Conservation (phyloP, 2,797 vertebrate genomes). For the Phrynocephalus vlangalii region DNA sequence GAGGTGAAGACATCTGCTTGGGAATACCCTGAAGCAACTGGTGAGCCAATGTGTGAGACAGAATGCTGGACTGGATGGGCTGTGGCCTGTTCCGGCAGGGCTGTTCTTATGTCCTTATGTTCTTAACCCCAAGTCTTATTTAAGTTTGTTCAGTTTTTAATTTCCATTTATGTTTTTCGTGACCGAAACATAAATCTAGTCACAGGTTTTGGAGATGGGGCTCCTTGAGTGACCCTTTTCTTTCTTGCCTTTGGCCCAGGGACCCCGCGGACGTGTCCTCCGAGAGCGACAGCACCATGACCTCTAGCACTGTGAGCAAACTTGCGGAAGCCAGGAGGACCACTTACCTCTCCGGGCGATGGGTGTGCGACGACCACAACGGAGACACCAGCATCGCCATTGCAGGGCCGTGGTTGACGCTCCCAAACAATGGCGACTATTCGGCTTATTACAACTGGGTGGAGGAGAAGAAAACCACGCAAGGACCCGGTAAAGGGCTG, state of each 20-base stretch:
- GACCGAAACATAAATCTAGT: too few relatives aligned
- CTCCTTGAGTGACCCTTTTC: background rate
- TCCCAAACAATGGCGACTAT: constrained; percentile 96
- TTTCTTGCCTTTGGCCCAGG: constrained; percentile 70
- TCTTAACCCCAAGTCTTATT: too few relatives aligned
- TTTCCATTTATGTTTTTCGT: too few relatives aligned
- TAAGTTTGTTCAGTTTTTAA: too few relatives aligned
- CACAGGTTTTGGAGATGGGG: background rate
- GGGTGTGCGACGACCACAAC: constrained; percentile 97
- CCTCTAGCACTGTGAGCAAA: constrained; percentile 95
- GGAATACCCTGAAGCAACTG: too few relatives aligned
- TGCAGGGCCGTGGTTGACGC: constrained; percentile 88
- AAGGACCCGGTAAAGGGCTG: constrained; percentile 88
- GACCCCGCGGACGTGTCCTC: constrained; percentile 88
- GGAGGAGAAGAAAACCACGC: constrained; percentile 93
- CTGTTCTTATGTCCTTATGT: too few relatives aligned
- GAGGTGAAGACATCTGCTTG: too few relatives aligned
- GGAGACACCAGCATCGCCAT: constrained; percentile 98
- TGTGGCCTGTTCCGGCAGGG: too few relatives aligned
- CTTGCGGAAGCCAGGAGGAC: constrained; percentile 94
- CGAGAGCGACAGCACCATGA: constrained; percentile 89
- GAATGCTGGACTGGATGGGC: too few relatives aligned
- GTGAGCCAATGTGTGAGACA: too few relatives aligned
- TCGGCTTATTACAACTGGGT: constrained; percentile 96
- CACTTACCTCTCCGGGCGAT: constrained; percentile 94